A percentile compares a stretch with the other conserved stretches of the same genome.
phyloP scores from a whole-genome alignment of 2,888 invertebrate genomes.

The Andrena bucephala region DNA sequence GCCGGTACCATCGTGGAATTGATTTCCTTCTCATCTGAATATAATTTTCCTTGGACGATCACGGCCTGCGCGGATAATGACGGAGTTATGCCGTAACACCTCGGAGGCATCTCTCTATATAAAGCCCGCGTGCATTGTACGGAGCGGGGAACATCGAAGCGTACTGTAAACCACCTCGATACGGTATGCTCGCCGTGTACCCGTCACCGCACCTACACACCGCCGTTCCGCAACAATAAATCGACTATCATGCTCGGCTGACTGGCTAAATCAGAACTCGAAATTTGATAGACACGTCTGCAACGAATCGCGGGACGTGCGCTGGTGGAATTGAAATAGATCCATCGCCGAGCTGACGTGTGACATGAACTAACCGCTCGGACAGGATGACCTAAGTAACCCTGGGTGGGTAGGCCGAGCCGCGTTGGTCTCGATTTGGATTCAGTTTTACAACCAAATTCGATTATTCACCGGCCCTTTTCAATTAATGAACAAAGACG shows the following conservation, averaged over 20 bases:
- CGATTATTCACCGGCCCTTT: too few relatives aligned
- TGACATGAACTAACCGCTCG: neutral
- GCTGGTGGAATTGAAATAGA: slow-evolving; percentile 3
- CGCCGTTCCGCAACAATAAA: slow-evolving; percentile 26
- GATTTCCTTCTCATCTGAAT: slow-evolving; percentile 83
- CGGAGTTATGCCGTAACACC: slow-evolving; percentile 82
- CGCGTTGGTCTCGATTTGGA: too few relatives aligned
- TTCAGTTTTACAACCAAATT: too few relatives aligned
- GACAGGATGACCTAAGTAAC: too few relatives aligned
- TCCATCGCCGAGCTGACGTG: neutral
- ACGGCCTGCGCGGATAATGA: slow-evolving; percentile 79
- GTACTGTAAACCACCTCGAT: slow-evolving; percentile 68
- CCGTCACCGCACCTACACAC: slow-evolving; percentile 32
- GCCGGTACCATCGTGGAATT: slow-evolving; percentile 79
- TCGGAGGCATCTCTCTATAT: slow-evolving; percentile 75
- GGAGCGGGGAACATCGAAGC: slow-evolving; percentile 51
- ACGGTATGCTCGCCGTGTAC: slow-evolving; percentile 12
- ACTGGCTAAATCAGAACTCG: slow-evolving; percentile 12
- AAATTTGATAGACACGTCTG: slow-evolving; percentile 36
- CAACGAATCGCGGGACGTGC: slow-evolving; percentile 28
- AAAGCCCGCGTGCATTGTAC: slow-evolving; percentile 60
- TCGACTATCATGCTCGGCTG: slow-evolving; percentile 46
- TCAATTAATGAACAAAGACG: too few relatives aligned
- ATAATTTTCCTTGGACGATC: slow-evolving; percentile 82
- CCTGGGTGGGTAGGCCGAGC: too few relatives aligned